These are phyloP conservation scores for Lepidocyrtoides sp. DNA, from an alignment of 2,888 invertebrate genomes.

Conservation along the genomic window DNA sequence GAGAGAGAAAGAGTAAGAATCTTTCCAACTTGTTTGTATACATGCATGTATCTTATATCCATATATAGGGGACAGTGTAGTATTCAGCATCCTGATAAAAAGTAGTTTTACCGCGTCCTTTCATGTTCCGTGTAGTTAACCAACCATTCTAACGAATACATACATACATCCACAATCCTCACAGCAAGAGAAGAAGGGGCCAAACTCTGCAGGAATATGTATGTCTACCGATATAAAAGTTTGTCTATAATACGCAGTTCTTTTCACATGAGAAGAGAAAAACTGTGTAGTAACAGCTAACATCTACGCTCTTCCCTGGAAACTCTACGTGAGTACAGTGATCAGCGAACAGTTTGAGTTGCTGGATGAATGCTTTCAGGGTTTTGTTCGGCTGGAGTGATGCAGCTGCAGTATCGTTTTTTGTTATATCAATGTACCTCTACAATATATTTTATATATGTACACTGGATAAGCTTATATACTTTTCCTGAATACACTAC, in stretches of 20 bases:
- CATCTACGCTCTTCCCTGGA: constrained; percentile 43
- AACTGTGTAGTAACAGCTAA: constrained; percentile 44
- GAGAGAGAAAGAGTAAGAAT: neutral
- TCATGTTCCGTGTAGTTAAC: constrained; percentile 38
- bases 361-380: constrained; percentile 12
- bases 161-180: constrained; percentile 58
- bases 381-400: constrained; percentile 13
- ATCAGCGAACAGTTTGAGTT: constrained; percentile 3
- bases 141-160: constrained; percentile 38
- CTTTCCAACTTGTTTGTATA: neutral
- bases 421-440: neutral
- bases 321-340: constrained; percentile 45
- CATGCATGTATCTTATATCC: too few species aligned
- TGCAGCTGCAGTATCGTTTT: constrained; percentile 27
- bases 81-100: too few species aligned
- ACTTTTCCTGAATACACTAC: too few species aligned
- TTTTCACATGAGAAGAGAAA: constrained; percentile 50
- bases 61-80: too few species aligned
- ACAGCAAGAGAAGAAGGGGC: constrained; percentile 67
- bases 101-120: constrained; percentile 67
- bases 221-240: constrained; percentile 10
- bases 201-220: constrained; percentile 48
- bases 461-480: neutral
- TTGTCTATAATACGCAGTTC: constrained; percentile 73
- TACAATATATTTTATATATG: too few species aligned